phyloP scores from a whole-genome alignment of 2,888 invertebrate species.

The Drosophila seclusa region DNA sequence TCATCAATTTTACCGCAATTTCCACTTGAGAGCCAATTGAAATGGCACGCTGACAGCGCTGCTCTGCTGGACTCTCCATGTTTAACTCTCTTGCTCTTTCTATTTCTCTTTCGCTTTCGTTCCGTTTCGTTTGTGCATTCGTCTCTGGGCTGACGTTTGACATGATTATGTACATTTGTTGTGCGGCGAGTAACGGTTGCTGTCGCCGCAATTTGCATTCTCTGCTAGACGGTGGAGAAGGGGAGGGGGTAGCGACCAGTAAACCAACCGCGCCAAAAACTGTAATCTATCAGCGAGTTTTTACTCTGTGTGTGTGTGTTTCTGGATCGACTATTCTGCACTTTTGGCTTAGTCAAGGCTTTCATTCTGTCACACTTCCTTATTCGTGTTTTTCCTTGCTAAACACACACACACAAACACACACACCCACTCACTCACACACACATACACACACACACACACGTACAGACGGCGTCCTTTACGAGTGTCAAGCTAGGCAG shows the following conservation, averaged over 20 bases:
- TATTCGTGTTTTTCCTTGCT: constrained; percentile 49
- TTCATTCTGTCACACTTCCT: constrained; percentile 64
- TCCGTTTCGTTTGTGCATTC: constrained; percentile 36
- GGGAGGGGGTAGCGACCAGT: not conserved
- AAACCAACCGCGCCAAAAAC: constrained; percentile 41
- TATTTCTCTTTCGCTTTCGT: not conserved
- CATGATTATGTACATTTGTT: constrained; percentile 79
- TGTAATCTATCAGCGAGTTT: constrained; percentile 70
- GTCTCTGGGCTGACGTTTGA: constrained; percentile 73
- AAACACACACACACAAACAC: constrained; percentile 26
- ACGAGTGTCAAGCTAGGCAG: constrained; percentile 55
- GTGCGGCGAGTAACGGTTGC: constrained; percentile 38
- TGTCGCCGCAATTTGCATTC: constrained; percentile 67
- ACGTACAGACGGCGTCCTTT: constrained; percentile 16
- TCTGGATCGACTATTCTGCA: constrained; percentile 46
- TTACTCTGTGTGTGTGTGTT: constrained; percentile 31
- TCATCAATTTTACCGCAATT: constrained; percentile 70
- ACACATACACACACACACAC: constrained; percentile 12
- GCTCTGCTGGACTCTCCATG: constrained; percentile 13
- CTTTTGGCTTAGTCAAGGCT: constrained; percentile 42
- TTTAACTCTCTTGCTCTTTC: not conserved
- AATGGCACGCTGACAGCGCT: constrained; percentile 51
- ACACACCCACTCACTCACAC: constrained; percentile 15
- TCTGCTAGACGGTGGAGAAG: not conserved
- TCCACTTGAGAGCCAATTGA: constrained; percentile 62